phyloP scores from a whole-genome alignment of 1,140 invertebrate genomes.

The Ips nitidus region DNA sequence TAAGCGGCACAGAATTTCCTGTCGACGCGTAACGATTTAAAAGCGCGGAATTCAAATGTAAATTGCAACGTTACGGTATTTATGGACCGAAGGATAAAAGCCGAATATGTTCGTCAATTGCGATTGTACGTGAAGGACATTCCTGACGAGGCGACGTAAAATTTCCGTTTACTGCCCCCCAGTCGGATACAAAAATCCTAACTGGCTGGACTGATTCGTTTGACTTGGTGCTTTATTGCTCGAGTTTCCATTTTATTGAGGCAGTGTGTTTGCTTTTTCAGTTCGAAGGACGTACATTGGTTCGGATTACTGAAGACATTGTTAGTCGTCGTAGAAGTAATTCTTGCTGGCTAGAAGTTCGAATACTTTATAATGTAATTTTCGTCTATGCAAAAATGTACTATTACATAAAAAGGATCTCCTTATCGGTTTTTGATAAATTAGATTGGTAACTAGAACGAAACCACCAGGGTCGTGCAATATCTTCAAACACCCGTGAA shows the following conservation, averaged over 20 bases:
- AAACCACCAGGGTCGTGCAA: background rate
- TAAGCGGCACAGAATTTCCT: conserved; percentile 17
- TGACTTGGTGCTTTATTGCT: background rate
- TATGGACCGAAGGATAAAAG: conserved; percentile 28
- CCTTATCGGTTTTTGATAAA: too few relatives aligned
- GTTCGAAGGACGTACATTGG: too few relatives aligned
- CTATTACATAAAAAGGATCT: too few relatives aligned
- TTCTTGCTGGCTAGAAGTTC: too few relatives aligned
- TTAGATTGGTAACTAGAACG: too few relatives aligned
- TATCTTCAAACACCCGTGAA: background rate
- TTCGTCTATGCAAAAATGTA: too few relatives aligned
- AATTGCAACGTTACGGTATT: conserved; percentile 33
- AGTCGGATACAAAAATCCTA: conserved; percentile 3
- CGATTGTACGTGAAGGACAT: conserved; percentile 33
- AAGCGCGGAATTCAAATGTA: conserved; percentile 30
- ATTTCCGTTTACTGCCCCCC: conserved; percentile 13
- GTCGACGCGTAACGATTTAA: conserved; percentile 24
- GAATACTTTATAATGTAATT: too few relatives aligned
- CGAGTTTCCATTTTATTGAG: too few relatives aligned
- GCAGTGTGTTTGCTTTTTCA: too few relatives aligned
- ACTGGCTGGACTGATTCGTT: background rate
- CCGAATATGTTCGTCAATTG: conserved; percentile 36
- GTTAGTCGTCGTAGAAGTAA: too few relatives aligned
- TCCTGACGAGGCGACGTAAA: conserved; percentile 23
- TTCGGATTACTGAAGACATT: too few relatives aligned